phyloP scores from a whole-genome alignment of 2,797 vertebrate species.

The Hyperoplus lanceolatus region DNA sequence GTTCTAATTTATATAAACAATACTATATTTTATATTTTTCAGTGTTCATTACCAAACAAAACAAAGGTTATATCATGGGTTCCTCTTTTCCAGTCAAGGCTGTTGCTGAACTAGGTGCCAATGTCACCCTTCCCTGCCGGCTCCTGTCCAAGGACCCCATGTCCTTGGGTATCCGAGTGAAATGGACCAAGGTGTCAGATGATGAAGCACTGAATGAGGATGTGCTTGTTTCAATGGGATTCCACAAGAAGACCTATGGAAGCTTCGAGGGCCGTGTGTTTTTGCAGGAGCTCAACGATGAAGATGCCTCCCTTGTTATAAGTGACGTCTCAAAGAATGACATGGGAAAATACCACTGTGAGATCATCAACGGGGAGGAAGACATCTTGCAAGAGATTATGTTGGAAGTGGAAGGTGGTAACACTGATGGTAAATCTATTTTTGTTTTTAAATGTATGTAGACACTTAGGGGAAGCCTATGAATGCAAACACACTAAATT shows the following conservation, averaged over 20 bases:
- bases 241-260: conserved; percentile 89
- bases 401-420: conserved; percentile 86
- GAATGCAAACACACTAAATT: too few species aligned
- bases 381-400: conserved; percentile 85
- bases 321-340: conserved; percentile 87
- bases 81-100: conserved; percentile 76
- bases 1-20: background rate
- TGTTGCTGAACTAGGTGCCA: conserved; percentile 85
- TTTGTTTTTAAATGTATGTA: conserved; percentile 1
- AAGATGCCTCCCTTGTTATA: conserved; percentile 91
- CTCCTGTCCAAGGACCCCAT: conserved; percentile 42
- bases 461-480: background rate
- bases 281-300: conserved; percentile 81
- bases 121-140: conserved; percentile 80
- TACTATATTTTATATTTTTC: conserved; percentile 8
- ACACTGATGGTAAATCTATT: conserved; percentile 59
- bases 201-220: conserved; percentile 87
- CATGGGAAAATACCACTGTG: conserved; percentile 92
- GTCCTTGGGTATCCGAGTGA: conserved; percentile 86
- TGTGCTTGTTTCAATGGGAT: conserved; percentile 91
- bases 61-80: conserved; percentile 35
- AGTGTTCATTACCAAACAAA: background rate
- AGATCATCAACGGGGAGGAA: conserved; percentile 90
- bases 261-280: conserved; percentile 86
- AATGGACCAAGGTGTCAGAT: conserved; percentile 93